Percentiles rank a stretch among this genome's conserved stretches.
Evolutionary conservation across 2,888 invertebrate species (phyloP).

Genomic region (Folsomia manolachei): DNA sequence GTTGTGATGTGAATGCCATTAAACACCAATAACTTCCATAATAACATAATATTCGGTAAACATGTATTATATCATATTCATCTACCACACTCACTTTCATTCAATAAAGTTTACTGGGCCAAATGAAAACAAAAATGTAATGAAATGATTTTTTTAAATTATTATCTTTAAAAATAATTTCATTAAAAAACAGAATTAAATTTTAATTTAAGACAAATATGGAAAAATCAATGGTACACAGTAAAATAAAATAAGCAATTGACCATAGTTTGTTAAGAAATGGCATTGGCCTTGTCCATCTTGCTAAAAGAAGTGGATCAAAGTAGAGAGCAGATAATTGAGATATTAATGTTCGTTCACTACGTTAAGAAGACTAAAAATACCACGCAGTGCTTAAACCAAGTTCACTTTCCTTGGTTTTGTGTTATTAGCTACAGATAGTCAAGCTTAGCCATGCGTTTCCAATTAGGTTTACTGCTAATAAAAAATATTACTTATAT

Average conservation of each 20-base stretch:
- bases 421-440: neutral
- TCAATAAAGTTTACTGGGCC: neutral
- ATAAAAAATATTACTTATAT: neutral
- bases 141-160: neutral
- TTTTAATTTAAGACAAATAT: too few species aligned
- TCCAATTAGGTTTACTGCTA: neutral
- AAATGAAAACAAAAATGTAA: neutral
- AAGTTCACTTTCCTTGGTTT: neutral
- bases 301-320: neutral
- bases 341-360: neutral
- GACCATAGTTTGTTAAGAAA: neutral
- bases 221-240: too few species aligned
- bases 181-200: neutral
- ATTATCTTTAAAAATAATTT: neutral
- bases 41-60: too few species aligned
- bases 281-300: constrained; percentile 3
- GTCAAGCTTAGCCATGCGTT: neutral
- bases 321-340: constrained; percentile 10
- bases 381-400: neutral
- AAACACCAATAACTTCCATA: too few species aligned
- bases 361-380: neutral
- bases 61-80: too few species aligned
- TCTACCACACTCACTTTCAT: neutral
- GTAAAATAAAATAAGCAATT: neutral
- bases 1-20: too few species aligned